Base-by-base conservation (phyloP, 2,797 vertebrate species). In the Yasuhikotakia modesta region DNA sequence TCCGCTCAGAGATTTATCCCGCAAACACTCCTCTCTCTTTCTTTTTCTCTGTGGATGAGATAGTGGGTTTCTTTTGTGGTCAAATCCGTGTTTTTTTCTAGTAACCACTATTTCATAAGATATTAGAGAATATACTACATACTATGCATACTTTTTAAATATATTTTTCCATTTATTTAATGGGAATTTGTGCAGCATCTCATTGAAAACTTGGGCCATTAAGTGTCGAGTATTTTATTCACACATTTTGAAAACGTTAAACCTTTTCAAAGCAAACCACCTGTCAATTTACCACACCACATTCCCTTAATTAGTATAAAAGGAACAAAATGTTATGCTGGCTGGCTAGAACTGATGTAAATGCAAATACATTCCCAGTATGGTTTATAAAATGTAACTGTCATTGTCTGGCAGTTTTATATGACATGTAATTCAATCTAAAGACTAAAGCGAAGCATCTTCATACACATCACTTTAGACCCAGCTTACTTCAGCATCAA, bases 391-490 rank as follows among this genome's bases (percentile, higher is more conserved):
- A n/a, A 55, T n/a, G 46, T 73, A 46, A 35, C 27, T 46, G 35
- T 10, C 39, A 82, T 30, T 48, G 24, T 5, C 63, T 55, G 64
- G 19, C 60, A 66, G 61, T 76, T 79, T 70, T 50, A 84, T 69
- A 57, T 57, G 52, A 67, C 43, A 27, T 64, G 65, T 75, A 76
- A 79, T 81, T 79, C 73, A 72, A 73, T 52, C 55, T 45, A 70
- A 35, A 70, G 46, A 70, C 61, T 45, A 67, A 60, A 72, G 61
- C 27, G 27, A 16, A 43, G 52, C 24, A 68, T 58, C 24, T 48
- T 14, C 24, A 30, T 68, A 48, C 14, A 16, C 52, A 76, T 68
- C 52, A 58, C 17, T 32, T 68, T 22, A 46, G 52, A 76, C 63
- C 22, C 43, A 46, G 35, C 52, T 60, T 65, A 8, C 46, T 22